Percentiles rank a stretch among this genome's conserved stretches.
Conservation (phyloP, 2,113 vertebrate species). For the Pseudorectes ferrugineus region DNA sequence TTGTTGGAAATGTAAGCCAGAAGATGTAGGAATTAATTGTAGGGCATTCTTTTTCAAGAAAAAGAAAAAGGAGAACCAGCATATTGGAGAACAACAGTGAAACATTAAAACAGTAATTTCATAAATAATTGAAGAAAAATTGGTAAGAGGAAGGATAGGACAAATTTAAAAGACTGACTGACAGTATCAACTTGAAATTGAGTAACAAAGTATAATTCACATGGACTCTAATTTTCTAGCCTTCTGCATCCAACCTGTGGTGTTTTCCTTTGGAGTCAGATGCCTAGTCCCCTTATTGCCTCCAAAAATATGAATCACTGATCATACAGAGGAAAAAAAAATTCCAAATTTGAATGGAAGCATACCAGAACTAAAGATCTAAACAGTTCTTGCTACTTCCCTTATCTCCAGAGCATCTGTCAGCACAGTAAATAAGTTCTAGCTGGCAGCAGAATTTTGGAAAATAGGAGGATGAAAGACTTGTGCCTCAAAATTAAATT, state of each 20-base stretch:
- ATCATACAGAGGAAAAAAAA: background rate
- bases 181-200: background rate
- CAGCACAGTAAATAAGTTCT: background rate
- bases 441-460: background rate
- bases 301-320: background rate
- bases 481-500: background rate
- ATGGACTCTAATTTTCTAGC: background rate
- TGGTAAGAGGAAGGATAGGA: background rate
- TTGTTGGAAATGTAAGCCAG: background rate
- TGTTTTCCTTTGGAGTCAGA: no score
- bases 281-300: background rate
- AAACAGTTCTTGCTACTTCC: background rate
- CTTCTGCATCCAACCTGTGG: background rate
- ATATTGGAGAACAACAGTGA: background rate
- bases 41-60: background rate
- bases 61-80: background rate
- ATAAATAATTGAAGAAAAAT: background rate
- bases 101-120: background rate
- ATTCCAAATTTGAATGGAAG: background rate
- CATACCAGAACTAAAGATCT: background rate
- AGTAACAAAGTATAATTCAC: background rate
- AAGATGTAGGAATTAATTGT: background rate
- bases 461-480: background rate
- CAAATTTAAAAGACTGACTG: background rate
- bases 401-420: background rate